Conservation (phyloP, 2,888 invertebrate species). For the Drosophila paracracens region DNA sequence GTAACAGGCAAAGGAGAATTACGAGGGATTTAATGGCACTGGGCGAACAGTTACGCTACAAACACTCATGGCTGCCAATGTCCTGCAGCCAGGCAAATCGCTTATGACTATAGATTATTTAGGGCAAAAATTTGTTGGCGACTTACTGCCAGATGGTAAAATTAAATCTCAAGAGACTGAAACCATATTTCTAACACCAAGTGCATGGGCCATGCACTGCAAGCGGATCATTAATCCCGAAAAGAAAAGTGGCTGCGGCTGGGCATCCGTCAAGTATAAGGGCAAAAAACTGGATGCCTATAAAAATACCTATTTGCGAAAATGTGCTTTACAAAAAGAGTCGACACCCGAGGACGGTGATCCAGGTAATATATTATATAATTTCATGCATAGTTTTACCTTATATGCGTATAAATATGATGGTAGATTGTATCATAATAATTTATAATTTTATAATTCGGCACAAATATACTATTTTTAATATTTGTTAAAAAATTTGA, state of each 20-base stretch:
- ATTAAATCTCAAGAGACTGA: constrained; percentile 95
- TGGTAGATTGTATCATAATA: no score
- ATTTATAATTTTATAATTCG: no score
- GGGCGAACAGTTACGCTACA: constrained; percentile 92
- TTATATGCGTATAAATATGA: not conserved
- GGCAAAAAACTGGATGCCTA: constrained; percentile 95
- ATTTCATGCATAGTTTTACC: not conserved
- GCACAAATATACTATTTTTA: no score
- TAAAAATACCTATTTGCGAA: constrained; percentile 93
- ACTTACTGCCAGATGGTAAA: constrained; percentile 93
- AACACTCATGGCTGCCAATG: constrained; percentile 93
- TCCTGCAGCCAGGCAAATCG: constrained; percentile 93
- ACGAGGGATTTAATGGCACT: constrained; percentile 85
- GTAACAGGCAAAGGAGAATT: constrained; percentile 81
- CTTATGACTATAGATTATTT: constrained; percentile 96
- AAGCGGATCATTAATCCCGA: constrained; percentile 96
- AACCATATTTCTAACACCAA: constrained; percentile 94
- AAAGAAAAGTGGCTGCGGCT: constrained; percentile 96
- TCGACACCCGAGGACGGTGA: constrained; percentile 81
- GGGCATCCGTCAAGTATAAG: constrained; percentile 95
- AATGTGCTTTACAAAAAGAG: constrained; percentile 88
- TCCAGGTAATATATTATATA: constrained; percentile 54
- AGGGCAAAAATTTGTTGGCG: constrained; percentile 96
- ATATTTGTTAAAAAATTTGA: no score
- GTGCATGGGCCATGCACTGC: constrained; percentile 97